Base-by-base conservation (phyloP, 2,888 invertebrate species). In the Microchrysa polita region DNA sequence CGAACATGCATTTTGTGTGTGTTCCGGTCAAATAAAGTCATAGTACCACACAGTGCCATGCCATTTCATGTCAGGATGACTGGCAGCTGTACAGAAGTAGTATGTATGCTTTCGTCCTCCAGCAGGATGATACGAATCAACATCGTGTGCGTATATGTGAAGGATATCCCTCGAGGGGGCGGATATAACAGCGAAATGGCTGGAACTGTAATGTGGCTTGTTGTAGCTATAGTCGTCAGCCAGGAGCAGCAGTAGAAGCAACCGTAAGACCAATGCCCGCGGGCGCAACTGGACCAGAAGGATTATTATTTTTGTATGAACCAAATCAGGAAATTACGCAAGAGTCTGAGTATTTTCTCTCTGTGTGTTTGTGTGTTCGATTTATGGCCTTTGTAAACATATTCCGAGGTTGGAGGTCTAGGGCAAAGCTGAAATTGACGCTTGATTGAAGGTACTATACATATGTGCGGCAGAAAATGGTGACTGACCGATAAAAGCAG, bases 321-420 rank as follows among this genome's bases (percentile, higher is more conserved):
- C 65, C 65, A 65, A 65, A 65, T 65, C 65, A 65, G 65, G 65
- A 65, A 65, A 65, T 65, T 65, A 44, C 2, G 27, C 4, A 34
- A 34, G 27, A 34, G 27, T 34, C 4, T 34, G 27, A 34, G 27
- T 34, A 7, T 34, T 7, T n/a, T n/a, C n/a, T n/a, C n/a, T 63
- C 63, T 63, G 40, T 27, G 44, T 16, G 23, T 42, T 48, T 65
- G 65, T 44, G 65, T 65, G 48, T n/a, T n/a, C 16, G 65, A 65
- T 65, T 65, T 65, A 65, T 65, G 65, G 65, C 22, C 20, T 48
- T 65, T 44, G 65, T 65, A 65, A 65, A 65, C 48, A n/a, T n/a
- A n/a, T n/a, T n/a, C n/a, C n/a, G n/a, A 48, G 65, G 65, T 48
- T 44, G 48, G 34, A 42, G 23, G 18, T 10, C n/a, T 5, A 48